Evolutionary conservation across 2,113 vertebrate genomes (phyloP).

Genomic region (Reinhardtius hippoglossoides): DNA sequence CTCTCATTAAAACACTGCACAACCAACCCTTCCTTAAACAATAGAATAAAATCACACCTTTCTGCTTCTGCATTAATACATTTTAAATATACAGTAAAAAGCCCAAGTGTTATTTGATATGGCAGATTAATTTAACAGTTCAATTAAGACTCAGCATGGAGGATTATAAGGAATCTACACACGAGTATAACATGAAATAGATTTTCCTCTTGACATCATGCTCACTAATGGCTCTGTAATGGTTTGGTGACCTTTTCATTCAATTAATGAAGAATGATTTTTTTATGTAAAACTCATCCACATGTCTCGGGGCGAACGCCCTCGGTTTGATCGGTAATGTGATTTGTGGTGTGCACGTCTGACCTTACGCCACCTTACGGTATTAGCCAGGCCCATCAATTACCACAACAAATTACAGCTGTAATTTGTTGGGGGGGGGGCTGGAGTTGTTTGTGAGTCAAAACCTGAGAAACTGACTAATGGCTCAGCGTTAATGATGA

Average conservation of each 20-base stretch:
- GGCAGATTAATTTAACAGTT: background rate
- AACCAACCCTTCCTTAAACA: background rate
- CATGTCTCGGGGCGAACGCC: conserved; percentile 48
- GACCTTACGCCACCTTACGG: conserved; percentile 43
- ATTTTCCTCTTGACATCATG: conserved; percentile 19
- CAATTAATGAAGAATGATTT: conserved; percentile 60
- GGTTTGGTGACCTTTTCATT: conserved; percentile 62
- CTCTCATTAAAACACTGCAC: background rate
- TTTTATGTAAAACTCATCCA: conserved; percentile 47
- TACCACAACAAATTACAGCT: conserved; percentile 48
- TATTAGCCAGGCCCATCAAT: conserved; percentile 65
- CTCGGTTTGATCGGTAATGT: conserved; percentile 56
- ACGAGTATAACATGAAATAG: conserved; percentile 17
- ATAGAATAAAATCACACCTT: background rate
- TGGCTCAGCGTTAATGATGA: conserved; percentile 21
- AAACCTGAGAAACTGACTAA: conserved; percentile 26
- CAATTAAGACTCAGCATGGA: conserved; percentile 11
- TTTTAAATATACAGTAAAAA: too few relatives aligned
- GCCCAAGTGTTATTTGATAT: too few relatives aligned
- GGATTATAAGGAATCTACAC: conserved; percentile 30
- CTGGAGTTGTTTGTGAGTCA: conserved; percentile 37
- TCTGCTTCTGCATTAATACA: too few relatives aligned
- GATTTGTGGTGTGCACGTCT: conserved; percentile 48
- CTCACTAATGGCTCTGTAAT: conserved; percentile 41
- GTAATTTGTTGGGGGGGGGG: conserved; percentile 31